Evolutionary conservation across 1,140 invertebrate species (phyloP).

Genomic region (Dendroctonus ponderosae): DNA sequence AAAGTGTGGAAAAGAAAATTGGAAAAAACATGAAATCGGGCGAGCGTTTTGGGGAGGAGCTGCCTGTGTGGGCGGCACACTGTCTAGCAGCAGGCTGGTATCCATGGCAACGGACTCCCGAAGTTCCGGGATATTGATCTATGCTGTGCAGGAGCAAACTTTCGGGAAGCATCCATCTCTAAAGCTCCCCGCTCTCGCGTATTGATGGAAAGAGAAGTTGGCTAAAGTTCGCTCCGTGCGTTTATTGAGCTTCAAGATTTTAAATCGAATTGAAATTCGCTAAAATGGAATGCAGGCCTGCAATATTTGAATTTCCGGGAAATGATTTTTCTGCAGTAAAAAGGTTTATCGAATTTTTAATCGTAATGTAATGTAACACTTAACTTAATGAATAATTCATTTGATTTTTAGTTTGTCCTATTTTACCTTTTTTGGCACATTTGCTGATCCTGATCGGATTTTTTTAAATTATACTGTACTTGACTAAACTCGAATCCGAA

Average conservation of each 20-base stretch:
- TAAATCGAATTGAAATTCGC: background rate
- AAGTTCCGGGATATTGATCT: slow-evolving; percentile 49
- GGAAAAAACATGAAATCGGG: slow-evolving; percentile 1
- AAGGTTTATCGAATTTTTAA: too few species aligned
- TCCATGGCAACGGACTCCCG: slow-evolving; percentile 41
- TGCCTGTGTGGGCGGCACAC: slow-evolving; percentile 46
- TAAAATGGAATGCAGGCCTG: too few species aligned
- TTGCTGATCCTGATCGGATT: too few species aligned
- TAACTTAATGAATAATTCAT: too few species aligned
- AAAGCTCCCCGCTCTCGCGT: background rate
- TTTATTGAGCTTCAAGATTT: slow-evolving; percentile 6
- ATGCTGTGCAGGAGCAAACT: slow-evolving; percentile 12
- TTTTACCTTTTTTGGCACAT: too few species aligned
- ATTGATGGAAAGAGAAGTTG: slow-evolving; percentile 3
- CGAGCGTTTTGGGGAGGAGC: slow-evolving; percentile 30
- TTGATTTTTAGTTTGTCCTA: too few species aligned
- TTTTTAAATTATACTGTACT: too few species aligned
- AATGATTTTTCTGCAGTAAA: too few species aligned
- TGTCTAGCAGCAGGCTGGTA: slow-evolving; percentile 51
- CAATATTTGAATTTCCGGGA: too few species aligned
- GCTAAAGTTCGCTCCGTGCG: background rate
- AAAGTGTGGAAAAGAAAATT: slow-evolving; percentile 28
- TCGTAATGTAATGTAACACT: too few species aligned
- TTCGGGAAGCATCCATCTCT: slow-evolving; percentile 23
- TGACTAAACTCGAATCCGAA: too few species aligned